A percentile compares a stretch with the other conserved stretches of the same genome.
These are phyloP conservation scores for Hydrozoanthus tunicans DNA, from an alignment of 64 coral and sea anemone genomes.

Conservation along the genomic window DNA sequence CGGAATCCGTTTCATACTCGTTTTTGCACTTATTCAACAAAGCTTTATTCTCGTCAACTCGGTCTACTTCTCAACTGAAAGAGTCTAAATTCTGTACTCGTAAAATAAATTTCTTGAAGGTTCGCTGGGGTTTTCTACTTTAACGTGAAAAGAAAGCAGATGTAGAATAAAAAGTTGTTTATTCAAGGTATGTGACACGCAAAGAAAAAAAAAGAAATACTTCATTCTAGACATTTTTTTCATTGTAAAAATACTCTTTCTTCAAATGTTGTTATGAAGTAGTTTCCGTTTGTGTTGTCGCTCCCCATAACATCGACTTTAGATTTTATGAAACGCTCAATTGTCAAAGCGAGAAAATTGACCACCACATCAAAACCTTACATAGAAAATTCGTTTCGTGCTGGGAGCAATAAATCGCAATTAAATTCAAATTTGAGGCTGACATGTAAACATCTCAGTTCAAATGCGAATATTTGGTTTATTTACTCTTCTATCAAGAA, in stretches of 20 bases:
- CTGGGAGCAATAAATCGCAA: conserved; percentile 41
- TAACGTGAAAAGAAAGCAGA: background rate
- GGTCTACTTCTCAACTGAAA: background rate
- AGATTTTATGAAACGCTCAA: background rate
- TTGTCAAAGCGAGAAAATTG: conserved; percentile 46
- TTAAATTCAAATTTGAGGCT: conserved; percentile 38
- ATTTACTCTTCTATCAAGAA: background rate
- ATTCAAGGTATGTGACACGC: background rate
- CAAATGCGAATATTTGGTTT: conserved; percentile 19
- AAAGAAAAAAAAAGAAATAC: background rate
- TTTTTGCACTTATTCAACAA: too few species aligned
- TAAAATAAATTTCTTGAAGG: conserved; percentile 2
- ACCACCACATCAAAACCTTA: conserved; percentile 4
- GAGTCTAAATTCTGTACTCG: background rate
- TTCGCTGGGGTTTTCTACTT: too few species aligned
- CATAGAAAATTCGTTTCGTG: conserved; percentile 50
- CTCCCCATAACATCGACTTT: background rate
- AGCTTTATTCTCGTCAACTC: background rate
- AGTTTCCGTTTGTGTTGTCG: background rate
- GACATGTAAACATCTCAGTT: conserved; percentile 21
- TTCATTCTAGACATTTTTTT: too few species aligned
- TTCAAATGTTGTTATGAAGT: background rate
- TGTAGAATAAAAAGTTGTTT: conserved; percentile 10
- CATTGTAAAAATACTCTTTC: too few species aligned
- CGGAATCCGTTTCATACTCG: background rate